Evolutionary conservation across 2,797 vertebrate species (phyloP).

Genomic region (Holocentrus rufus): DNA sequence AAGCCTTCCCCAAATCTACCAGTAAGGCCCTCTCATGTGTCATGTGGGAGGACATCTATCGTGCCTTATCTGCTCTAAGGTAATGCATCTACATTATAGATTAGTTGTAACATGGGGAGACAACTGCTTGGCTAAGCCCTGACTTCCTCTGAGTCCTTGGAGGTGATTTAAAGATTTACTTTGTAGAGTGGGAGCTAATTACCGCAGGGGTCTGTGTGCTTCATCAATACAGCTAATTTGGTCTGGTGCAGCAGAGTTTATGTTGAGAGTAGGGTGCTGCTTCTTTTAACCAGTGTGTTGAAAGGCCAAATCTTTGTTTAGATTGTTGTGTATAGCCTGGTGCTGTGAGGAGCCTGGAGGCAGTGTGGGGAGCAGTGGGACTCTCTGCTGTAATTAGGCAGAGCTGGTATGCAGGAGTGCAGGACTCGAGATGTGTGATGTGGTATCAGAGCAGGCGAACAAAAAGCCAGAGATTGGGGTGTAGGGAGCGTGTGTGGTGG

Average conservation of each 20-base stretch:
- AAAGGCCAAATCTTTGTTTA: constrained; percentile 73
- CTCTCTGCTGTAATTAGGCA: constrained; percentile 71
- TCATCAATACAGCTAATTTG: constrained; percentile 71
- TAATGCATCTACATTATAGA: constrained; percentile 45
- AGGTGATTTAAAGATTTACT: constrained; percentile 61
- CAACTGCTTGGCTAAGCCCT: constrained; percentile 35
- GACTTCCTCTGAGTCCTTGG: constrained; percentile 42
- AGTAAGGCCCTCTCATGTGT: constrained; percentile 49
- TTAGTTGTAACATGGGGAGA: constrained; percentile 45
- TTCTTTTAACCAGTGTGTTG: constrained; percentile 64
- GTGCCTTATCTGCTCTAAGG: constrained; percentile 48
- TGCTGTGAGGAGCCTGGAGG: constrained; percentile 57
- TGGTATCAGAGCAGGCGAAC: constrained; percentile 64
- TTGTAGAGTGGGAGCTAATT: constrained; percentile 56
- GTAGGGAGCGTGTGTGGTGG: constrained; percentile 12
- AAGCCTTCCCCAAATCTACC: constrained; percentile 52
- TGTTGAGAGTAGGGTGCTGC: constrained; percentile 54
- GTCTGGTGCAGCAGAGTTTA: constrained; percentile 59
- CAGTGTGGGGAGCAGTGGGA: constrained; percentile 56
- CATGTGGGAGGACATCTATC: constrained; percentile 55
- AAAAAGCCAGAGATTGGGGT: constrained; percentile 49
- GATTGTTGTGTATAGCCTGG: constrained; percentile 61
- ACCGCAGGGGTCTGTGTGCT: constrained; percentile 36
- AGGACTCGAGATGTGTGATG: constrained; percentile 67
- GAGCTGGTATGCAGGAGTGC: constrained; percentile 60